These are phyloP conservation scores for Tenthredo distinguenda DNA, from an alignment of 2,888 invertebrate genomes.

Conservation along the genomic window DNA sequence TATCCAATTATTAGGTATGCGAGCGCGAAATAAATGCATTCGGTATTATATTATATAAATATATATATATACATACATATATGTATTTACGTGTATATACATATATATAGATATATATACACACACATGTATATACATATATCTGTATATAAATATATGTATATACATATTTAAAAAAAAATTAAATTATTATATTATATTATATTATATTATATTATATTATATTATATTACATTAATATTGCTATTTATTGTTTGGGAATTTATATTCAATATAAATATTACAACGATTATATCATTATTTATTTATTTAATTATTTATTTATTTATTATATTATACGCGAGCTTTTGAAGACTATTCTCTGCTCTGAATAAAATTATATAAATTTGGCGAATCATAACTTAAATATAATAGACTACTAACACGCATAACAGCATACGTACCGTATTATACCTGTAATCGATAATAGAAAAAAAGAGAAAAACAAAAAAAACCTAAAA, in stretches of 20 bases:
- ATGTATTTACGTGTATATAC: not conserved
- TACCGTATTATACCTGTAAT: slow-evolving; percentile 43
- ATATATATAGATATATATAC: not conserved
- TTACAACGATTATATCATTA: not conserved
- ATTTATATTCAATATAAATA: slow-evolving; percentile 26
- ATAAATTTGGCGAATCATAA: slow-evolving; percentile 5
- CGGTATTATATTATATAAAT: slow-evolving; percentile 38
- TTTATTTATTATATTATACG: slow-evolving; percentile 19
- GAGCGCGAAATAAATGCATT: slow-evolving; percentile 27
- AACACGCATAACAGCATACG: slow-evolving; percentile 41
- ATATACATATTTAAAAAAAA: not conserved
- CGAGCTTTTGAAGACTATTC: not conserved
- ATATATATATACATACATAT: not conserved
- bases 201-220: slow-evolving; percentile 25
- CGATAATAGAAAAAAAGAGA: slow-evolving; percentile 44
- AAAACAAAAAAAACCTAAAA: slow-evolving; percentile 53
- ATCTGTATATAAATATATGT: too few species aligned
- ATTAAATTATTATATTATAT: slow-evolving; percentile 35
- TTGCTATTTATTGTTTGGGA: slow-evolving; percentile 11
- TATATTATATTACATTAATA: not conserved
- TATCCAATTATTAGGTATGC: slow-evolving; percentile 32
- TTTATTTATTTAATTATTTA: not conserved
- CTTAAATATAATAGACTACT: slow-evolving; percentile 35
- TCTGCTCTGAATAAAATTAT: slow-evolving; percentile 1
- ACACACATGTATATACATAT: too few species aligned